These are phyloP conservation scores for Luperina nickerlii DNA, from an alignment of 2,888 invertebrate genomes.

Conservation along the genomic window DNA sequence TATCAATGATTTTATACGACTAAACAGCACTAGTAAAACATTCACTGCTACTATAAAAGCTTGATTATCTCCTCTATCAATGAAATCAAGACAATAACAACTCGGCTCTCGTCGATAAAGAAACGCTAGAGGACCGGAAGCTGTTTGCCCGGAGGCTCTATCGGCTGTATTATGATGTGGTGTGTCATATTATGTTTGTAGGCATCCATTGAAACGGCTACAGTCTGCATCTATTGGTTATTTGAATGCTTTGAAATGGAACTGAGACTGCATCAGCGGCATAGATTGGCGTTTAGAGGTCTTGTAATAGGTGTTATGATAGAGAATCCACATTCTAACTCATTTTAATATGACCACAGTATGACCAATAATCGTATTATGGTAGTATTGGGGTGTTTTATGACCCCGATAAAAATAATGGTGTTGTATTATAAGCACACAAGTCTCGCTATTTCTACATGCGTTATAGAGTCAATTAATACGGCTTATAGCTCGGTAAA, in stretches of 20 bases:
- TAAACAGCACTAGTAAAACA: slow-evolving; percentile 9
- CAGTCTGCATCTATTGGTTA: neutral
- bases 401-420: neutral
- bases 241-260: slow-evolving; percentile 1
- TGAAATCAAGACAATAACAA: slow-evolving; percentile 37
- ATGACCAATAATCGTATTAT: neutral
- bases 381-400: neutral
- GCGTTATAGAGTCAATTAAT: slow-evolving; percentile 5
- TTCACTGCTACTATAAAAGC: neutral
- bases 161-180: slow-evolving; percentile 36
- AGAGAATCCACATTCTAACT: neutral
- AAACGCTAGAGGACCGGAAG: slow-evolving; percentile 39
- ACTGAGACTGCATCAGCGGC: neutral
- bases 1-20: neutral
- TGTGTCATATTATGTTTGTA: slow-evolving; percentile 42
- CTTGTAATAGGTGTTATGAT: neutral
- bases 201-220: slow-evolving; percentile 5
- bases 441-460: neutral
- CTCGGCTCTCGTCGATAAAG: slow-evolving; percentile 34
- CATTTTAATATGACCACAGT: neutral
- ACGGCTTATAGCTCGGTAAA: slow-evolving; percentile 26
- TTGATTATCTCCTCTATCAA: slow-evolving; percentile 31
- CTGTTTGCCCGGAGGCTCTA: slow-evolving; percentile 55
- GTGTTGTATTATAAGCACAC: neutral
- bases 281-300: neutral